Base-by-base conservation (phyloP, 1,140 invertebrate species). In the Achroia grisella region DNA sequence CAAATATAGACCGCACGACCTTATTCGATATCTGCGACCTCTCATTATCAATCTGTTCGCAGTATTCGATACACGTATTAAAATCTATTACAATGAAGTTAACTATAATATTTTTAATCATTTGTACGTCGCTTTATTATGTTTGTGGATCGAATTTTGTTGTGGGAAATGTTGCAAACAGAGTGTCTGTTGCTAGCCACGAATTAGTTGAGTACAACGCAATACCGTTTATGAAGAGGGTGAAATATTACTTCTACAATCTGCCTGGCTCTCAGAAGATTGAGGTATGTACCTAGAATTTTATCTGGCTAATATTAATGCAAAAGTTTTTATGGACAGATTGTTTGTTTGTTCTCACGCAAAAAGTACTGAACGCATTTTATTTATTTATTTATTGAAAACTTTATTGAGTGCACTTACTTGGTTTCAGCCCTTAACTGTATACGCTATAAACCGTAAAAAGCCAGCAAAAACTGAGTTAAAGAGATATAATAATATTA, bases 211-310 rank as follows among this genome's bases (percentile, higher is more conserved):
- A 72, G 17, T 83, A 83, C 32, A 79, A 76, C 33, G 71, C 77
- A 0, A 60, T 83, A 30, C 79, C 79, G 0, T 83, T 83, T 28
- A 56, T 74, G 10, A 83, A 83, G 29, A 55, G 79, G 12, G 71
- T 83, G 0, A 83, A 83, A 15, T 39, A 62, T 5, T 79, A 50
- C 33, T 81, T 83, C 23, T 76, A 68, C 41, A 46, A 62, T 0
- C 52, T 52, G 4, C 58, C 66, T 0, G 56, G 56, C 13, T 70
- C 73, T 39, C 59, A 53, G 33, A 52, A 48, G 5, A 82, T 80
- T 31, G 48, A 54, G 49, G 78, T 82, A 35, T 46, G 56, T 53
- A 15, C 1, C 37, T n/a, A n/a, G n/a, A n/a, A n/a, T n/a, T n/a
- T n/a, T n/a, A n/a, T n/a, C n/a, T n/a, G n/a, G n/a, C n/a, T n/a